Percentiles rank a stretch among this genome's conserved stretches.
These are phyloP conservation scores for Xiphias gladius DNA, from an alignment of 2,113 vertebrate genomes.

Conservation along the genomic window DNA sequence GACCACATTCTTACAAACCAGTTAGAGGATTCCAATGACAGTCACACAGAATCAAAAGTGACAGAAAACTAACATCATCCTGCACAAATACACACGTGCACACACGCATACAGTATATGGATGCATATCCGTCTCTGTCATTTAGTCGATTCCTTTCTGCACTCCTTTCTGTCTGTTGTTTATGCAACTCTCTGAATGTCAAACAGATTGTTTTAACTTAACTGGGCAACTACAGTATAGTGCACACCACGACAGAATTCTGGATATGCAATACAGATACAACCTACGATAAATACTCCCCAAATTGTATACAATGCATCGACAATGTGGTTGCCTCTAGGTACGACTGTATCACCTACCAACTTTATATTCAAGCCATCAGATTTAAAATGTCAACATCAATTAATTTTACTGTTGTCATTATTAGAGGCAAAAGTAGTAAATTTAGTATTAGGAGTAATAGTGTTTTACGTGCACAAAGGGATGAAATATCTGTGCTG, in stretches of 20 bases:
- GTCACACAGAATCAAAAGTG: slow-evolving; percentile 41
- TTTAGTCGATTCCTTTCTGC: slow-evolving; percentile 18
- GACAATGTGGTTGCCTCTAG: not conserved
- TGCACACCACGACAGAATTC: not conserved
- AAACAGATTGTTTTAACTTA: not conserved
- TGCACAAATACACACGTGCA: slow-evolving; percentile 8
- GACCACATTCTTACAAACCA: slow-evolving; percentile 44
- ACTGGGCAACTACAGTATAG: not conserved
- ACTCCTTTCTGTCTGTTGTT: not conserved
- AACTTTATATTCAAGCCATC: not conserved
- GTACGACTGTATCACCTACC: not conserved
- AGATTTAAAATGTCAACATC: not conserved
- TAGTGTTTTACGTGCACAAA: not conserved
- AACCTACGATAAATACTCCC: not conserved
- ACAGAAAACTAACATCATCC: slow-evolving; percentile 37
- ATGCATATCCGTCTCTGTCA: not conserved
- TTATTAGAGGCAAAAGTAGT: not conserved
- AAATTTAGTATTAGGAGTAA: not conserved
- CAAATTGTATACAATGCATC: not conserved
- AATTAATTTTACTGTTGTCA: not conserved
- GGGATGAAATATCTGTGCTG: not conserved
- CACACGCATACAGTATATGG: not conserved
- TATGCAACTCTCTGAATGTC: not conserved
- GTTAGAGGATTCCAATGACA: slow-evolving; percentile 40
- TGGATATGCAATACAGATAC: not conserved